Percentiles rank a stretch among this genome's conserved stretches.
phyloP scores from a whole-genome alignment of 2,113 vertebrate genomes.

The Percina caprodes region DNA sequence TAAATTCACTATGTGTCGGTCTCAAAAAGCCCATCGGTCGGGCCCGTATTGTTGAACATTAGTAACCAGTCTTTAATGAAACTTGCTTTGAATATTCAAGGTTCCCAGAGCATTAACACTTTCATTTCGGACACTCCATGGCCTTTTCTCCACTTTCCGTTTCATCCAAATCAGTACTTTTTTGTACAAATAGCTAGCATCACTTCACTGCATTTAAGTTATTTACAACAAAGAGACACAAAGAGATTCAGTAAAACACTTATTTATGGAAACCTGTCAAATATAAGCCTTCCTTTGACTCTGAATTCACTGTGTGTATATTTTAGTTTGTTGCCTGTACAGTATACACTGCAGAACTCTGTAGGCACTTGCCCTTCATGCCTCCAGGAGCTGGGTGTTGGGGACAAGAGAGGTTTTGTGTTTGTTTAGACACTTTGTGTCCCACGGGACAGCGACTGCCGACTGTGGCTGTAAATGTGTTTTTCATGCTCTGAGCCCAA shows the following conservation, averaged over 20 bases:
- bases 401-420: conserved; percentile 21
- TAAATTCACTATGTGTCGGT: too few relatives aligned
- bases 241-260: background rate
- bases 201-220: background rate
- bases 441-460: background rate
- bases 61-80: too few relatives aligned
- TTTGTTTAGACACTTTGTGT: conserved; percentile 41
- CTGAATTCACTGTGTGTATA: background rate
- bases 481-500: conserved; percentile 50
- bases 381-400: background rate
- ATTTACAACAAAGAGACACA: background rate
- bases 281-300: background rate
- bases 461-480: conserved; percentile 53
- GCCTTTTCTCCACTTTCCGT: background rate
- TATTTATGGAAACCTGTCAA: background rate
- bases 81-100: background rate
- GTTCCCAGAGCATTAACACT: background rate
- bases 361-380: conserved; percentile 1
- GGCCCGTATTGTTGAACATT: too few relatives aligned
- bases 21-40: too few relatives aligned
- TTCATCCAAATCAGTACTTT: background rate
- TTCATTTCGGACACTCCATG: background rate
- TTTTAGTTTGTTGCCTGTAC: background rate
- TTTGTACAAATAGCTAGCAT: background rate
- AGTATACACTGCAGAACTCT: background rate